Percentiles rank a stretch among this genome's conserved stretches.
Evolutionary conservation across 2,797 vertebrate species (phyloP).

Genomic region (Mormyrops attenuatus): DNA sequence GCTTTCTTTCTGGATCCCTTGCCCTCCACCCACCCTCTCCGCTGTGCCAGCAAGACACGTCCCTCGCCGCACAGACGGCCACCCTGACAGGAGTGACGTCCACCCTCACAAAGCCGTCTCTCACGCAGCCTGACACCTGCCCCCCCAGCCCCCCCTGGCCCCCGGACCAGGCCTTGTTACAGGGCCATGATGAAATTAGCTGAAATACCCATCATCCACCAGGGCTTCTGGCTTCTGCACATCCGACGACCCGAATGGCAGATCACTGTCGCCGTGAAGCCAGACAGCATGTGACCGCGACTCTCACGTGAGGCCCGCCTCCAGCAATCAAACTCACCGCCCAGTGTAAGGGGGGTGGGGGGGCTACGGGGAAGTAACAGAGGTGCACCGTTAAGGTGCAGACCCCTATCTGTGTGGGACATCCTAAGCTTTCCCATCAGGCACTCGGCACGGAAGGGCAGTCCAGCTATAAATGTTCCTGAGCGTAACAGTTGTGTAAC

Average conservation of each 20-base stretch:
- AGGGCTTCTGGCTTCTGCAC: conserved; percentile 51
- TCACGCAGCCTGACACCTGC: conserved; percentile 18
- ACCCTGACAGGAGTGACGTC: not conserved
- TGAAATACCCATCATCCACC: conserved; percentile 62
- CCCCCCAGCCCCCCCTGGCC: conserved; percentile 5
- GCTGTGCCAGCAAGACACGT: not conserved
- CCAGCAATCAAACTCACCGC: not conserved
- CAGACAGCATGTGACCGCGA: conserved; percentile 6
- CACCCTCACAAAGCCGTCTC: not conserved
- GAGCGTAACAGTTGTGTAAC: not conserved
- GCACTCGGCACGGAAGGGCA: not conserved
- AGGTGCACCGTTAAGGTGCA: conserved; percentile 42
- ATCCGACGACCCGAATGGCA: conserved; percentile 52
- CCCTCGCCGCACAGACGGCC: not conserved
- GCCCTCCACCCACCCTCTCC: not conserved
- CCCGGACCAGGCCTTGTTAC: conserved; percentile 70
- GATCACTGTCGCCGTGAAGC: conserved; percentile 21
- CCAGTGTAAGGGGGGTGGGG: not conserved
- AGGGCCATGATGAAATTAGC: conserved; percentile 68
- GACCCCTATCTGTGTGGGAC: conserved; percentile 21
- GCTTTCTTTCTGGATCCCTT: not conserved
- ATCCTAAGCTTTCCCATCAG: not conserved
- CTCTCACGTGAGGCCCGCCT: conserved; percentile 39
- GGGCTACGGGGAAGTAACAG: conserved; percentile 35
- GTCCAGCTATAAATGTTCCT: not conserved